Evolutionary conservation across 2,113 vertebrate genomes (phyloP).

Genomic region (Cygnus atratus): DNA sequence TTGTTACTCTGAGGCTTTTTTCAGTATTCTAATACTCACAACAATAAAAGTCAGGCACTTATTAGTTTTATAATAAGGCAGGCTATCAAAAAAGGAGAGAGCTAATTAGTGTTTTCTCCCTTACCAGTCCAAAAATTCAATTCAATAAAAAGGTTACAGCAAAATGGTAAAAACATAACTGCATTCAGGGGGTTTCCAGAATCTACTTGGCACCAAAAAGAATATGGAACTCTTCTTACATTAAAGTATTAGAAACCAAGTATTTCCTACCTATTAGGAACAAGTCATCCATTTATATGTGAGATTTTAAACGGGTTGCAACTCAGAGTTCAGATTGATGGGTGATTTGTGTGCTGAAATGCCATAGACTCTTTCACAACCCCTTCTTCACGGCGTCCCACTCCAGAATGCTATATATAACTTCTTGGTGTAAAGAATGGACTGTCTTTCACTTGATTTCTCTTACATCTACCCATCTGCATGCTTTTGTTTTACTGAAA

Average conservation of each 20-base stretch:
- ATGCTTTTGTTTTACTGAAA: not conserved
- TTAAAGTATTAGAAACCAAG: not conserved
- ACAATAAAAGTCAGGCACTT: constrained; percentile 39
- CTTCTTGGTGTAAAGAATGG: not conserved
- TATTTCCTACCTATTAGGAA: not conserved
- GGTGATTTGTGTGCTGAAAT: not conserved
- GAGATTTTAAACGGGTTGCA: not conserved
- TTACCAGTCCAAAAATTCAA: not conserved
- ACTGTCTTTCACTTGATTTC: not conserved
- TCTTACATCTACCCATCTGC: not conserved
- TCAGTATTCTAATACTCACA: constrained; percentile 26
- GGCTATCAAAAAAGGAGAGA: constrained; percentile 4
- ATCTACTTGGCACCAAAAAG: not conserved
- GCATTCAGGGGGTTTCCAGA: not conserved
- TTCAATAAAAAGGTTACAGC: not conserved
- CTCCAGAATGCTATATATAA: not conserved
- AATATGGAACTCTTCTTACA: not conserved
- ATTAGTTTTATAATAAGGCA: constrained; percentile 60
- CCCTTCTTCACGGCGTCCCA: not conserved
- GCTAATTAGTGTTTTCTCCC: constrained; percentile 36
- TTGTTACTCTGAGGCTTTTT: constrained; percentile 13
- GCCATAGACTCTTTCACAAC: not conserved
- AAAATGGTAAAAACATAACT: not conserved
- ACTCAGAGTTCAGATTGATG: not conserved
- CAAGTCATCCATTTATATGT: not conserved